Evolutionary conservation across 2,888 invertebrate species (phyloP).

Genomic region (Latheticus oryzae): DNA sequence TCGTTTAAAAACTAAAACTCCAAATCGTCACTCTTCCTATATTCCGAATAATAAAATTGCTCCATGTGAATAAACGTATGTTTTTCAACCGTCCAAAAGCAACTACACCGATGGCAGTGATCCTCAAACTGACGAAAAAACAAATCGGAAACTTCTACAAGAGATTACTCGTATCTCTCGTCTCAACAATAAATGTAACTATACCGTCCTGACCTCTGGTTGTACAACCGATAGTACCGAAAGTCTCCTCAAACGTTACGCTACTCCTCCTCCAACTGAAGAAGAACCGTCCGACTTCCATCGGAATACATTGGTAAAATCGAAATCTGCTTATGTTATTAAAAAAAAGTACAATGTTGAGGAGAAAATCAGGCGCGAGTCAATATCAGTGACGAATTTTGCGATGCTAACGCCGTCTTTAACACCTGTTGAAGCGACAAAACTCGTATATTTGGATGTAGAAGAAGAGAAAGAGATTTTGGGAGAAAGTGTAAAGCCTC

Average conservation of each 20-base stretch:
- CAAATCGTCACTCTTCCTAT: conserved; percentile 64
- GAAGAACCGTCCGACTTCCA: conserved; percentile 60
- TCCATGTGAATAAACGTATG: conserved; percentile 64
- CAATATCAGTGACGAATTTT: conserved; percentile 81
- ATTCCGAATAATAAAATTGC: conserved; percentile 63
- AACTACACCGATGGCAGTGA: conserved; percentile 66
- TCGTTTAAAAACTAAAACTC: conserved; percentile 59
- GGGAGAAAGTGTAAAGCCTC: conserved; percentile 62
- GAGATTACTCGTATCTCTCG: conserved; percentile 80
- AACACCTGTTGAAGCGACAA: conserved; percentile 76
- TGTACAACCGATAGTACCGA: conserved; percentile 76
- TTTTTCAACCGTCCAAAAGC: conserved; percentile 64
- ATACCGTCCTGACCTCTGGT: conserved; percentile 75
- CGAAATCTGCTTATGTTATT: conserved; percentile 71
- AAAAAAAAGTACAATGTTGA: conserved; percentile 65
- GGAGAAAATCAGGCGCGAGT: no score
- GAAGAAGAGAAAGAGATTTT: conserved; percentile 70
- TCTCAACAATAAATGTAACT: conserved; percentile 77
- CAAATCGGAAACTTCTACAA: conserved; percentile 57
- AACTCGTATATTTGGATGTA: conserved; percentile 77
- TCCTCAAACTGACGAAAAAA: conserved; percentile 41
- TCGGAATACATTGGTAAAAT: conserved; percentile 68
- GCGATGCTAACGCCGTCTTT: conserved; percentile 73
- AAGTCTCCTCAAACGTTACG: conserved; percentile 67
- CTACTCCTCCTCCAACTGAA: conserved; percentile 54